Conservation (phyloP, 2,888 invertebrate species). For the Boloria euphrosyne region DNA sequence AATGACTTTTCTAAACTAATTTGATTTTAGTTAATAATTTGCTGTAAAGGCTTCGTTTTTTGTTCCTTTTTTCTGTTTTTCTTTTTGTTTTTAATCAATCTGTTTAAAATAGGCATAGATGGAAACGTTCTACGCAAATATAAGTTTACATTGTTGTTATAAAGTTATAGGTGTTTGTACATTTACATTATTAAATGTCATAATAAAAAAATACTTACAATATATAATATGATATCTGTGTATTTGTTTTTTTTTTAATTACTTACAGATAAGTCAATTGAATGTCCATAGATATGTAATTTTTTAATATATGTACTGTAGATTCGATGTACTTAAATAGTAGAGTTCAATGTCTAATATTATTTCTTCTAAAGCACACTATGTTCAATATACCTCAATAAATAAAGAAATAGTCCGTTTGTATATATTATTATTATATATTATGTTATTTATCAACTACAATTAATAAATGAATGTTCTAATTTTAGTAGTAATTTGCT, state of each 20-base stretch:
- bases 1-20: too few relatives aligned
- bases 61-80: too few relatives aligned
- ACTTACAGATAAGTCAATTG: slow-evolving; percentile 16
- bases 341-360: slow-evolving; percentile 1
- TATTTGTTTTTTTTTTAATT: background rate
- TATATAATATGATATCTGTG: background rate
- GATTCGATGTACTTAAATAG: slow-evolving; percentile 14
- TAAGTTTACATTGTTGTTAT: slow-evolving; percentile 10
- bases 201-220: background rate
- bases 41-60: too few relatives aligned
- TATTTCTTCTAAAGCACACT: slow-evolving; percentile 11
- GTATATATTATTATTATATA: slow-evolving; percentile 11
- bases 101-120: slow-evolving; percentile 14
- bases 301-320: slow-evolving; percentile 23
- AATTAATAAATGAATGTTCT: slow-evolving; percentile 1
- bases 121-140: slow-evolving; percentile 32
- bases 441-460: slow-evolving; percentile 11
- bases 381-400: slow-evolving; percentile 19
- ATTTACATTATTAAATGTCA: background rate
- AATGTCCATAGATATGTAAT: slow-evolving; percentile 26
- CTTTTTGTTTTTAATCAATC: background rate
- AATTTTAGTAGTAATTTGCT: slow-evolving; percentile 19
- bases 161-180: background rate
- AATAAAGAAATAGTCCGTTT: slow-evolving; percentile 14
- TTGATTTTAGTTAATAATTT: too few relatives aligned